Conservation (phyloP, 2,888 invertebrate genomes). For the Idaea dimidiata region DNA sequence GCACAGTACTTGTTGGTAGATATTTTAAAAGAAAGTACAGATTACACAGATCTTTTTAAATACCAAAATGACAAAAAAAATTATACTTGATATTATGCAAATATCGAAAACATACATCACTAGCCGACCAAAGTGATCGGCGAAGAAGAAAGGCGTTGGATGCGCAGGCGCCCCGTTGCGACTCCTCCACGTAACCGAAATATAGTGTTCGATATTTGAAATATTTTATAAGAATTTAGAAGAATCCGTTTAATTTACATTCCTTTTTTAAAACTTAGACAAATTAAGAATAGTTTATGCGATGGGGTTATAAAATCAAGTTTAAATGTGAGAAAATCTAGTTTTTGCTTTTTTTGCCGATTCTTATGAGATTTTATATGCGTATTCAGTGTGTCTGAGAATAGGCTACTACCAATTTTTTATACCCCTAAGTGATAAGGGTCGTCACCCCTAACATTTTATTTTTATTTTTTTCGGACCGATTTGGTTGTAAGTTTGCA, state of each 20-base stretch:
- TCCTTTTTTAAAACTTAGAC: constrained; percentile 37
- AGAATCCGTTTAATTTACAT: constrained; percentile 34
- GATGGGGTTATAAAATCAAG: neutral
- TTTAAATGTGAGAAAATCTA: neutral
- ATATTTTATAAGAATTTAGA: constrained; percentile 45
- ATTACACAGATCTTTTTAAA: neutral
- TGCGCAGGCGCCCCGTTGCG: constrained; percentile 59
- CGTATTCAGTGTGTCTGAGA: too few relatives aligned
- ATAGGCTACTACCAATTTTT: too few relatives aligned
- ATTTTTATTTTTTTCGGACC: too few relatives aligned
- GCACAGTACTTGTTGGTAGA: neutral
- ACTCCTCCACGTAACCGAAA: constrained; percentile 56
- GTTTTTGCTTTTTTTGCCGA: neutral
- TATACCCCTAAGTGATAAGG: too few relatives aligned
- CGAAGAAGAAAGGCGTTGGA: constrained; percentile 58
- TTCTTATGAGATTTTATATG: too few relatives aligned
- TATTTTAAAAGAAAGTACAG: neutral
- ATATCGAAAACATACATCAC: constrained; percentile 42
- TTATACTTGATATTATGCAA: constrained; percentile 32
- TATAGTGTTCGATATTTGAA: constrained; percentile 42
- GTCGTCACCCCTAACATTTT: too few relatives aligned
- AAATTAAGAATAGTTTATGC: constrained; percentile 28
- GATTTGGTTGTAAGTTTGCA: too few relatives aligned
- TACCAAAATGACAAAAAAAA: constrained; percentile 17
- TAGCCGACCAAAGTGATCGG: constrained; percentile 45